A percentile compares a stretch with the other conserved stretches of the same genome.
Conservation (phyloP, 2,888 invertebrate genomes). For the Resseliella maxima region DNA sequence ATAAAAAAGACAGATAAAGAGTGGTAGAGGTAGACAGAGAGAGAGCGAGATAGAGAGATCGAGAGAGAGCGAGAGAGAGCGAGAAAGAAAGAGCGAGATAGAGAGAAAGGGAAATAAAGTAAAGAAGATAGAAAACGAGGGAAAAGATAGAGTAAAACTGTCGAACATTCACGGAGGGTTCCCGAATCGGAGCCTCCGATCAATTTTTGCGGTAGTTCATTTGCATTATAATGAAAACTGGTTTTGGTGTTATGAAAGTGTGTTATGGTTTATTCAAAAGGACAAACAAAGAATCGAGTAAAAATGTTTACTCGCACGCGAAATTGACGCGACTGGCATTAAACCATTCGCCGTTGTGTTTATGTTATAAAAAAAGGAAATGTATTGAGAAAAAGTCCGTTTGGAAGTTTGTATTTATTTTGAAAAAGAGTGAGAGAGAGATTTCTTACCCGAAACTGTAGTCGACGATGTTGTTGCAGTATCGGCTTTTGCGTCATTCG, state of each 20-base stretch:
- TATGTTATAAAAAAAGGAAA: neutral
- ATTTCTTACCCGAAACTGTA: neutral
- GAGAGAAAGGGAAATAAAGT: no score
- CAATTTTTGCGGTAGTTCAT: no score
- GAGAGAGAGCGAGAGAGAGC: no score
- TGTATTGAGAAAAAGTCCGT: neutral
- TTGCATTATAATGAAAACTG: neutral
- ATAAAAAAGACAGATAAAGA: no score
- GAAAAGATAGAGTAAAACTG: no score
- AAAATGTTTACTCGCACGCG: neutral
- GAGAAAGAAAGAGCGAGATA: no score
- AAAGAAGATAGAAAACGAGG: no score
- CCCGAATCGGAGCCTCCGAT: no score
- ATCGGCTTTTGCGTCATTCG: conserved; percentile 11
- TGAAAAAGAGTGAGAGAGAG: neutral
- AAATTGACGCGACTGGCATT: neutral
- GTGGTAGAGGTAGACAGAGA: no score
- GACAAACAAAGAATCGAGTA: neutral
- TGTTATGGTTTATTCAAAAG: neutral
- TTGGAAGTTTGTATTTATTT: neutral
- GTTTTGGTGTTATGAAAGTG: neutral
- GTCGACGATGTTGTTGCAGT: conserved; percentile 26
- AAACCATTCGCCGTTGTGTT: conserved; percentile 26
- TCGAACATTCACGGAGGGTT: no score
- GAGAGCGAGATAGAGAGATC: no score